Percentiles rank a stretch among this genome's conserved stretches.
Conservation (phyloP, 1,140 invertebrate genomes). For the Melanaphis sacchari region DNA sequence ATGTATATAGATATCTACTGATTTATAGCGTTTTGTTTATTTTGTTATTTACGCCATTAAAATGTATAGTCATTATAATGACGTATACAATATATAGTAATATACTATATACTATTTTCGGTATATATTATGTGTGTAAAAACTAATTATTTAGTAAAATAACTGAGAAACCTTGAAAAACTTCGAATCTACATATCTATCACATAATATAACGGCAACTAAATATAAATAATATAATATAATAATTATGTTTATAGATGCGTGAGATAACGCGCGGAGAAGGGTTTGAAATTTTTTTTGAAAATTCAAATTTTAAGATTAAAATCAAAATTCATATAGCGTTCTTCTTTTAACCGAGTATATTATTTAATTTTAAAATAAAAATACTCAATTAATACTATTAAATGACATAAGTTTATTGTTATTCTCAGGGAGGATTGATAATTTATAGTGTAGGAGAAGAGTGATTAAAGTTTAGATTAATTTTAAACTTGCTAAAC, state of each 20-base stretch:
- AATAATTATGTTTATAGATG: not conserved
- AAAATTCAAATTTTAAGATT: not conserved
- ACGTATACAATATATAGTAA: not conserved
- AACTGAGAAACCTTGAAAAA: constrained; percentile 4
- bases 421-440: not conserved
- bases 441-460: not conserved
- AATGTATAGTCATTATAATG: not conserved
- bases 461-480: not conserved
- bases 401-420: not conserved
- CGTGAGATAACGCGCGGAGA: not conserved
- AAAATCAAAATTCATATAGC: not conserved
- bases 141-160: constrained; percentile 8
- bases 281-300: not conserved
- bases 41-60: constrained; percentile 3
- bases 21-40: not conserved
- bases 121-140: not conserved
- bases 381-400: not conserved
- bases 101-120: not conserved
- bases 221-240: not conserved
- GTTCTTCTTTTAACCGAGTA: not conserved
- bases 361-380: not conserved
- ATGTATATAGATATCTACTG: not conserved
- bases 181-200: not conserved
- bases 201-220: not conserved
- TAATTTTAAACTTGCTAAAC: not conserved